Conservation (phyloP, 2,888 invertebrate species). For the Ornithoptera alexandrae region DNA sequence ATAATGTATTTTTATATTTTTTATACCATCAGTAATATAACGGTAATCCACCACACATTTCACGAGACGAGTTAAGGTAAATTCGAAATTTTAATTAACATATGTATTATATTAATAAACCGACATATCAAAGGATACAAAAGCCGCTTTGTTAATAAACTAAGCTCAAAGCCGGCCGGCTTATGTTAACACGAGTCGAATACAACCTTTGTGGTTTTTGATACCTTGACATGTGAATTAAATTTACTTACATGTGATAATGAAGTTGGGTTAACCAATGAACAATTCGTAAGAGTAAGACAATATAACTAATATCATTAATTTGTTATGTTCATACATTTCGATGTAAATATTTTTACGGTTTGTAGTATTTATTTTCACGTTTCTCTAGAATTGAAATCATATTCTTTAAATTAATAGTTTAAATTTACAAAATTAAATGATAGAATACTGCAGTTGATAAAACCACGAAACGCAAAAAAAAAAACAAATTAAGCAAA, state of each 20-base stretch:
- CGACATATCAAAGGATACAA: slow-evolving; percentile 9
- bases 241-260: slow-evolving; percentile 8
- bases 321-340: too few relatives aligned
- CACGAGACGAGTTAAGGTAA: background rate
- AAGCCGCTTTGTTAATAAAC: slow-evolving; percentile 20
- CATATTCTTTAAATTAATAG: too few relatives aligned
- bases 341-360: too few relatives aligned
- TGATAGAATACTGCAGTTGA: too few relatives aligned
- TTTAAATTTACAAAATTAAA: too few relatives aligned
- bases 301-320: too few relatives aligned
- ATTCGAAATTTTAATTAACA: background rate
- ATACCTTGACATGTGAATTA: slow-evolving; percentile 11
- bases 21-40: too few relatives aligned
- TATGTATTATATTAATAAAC: slow-evolving; percentile 10
- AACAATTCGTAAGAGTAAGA: background rate
- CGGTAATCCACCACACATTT: background rate
- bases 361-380: too few relatives aligned
- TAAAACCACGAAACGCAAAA: too few relatives aligned
- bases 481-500: too few relatives aligned
- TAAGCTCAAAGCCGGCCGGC: slow-evolving; percentile 18
- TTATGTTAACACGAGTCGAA: slow-evolving; percentile 22
- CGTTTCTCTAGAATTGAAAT: too few relatives aligned
- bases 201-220: slow-evolving; percentile 16
- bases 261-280: background rate
- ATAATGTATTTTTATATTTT: too few relatives aligned